Evolutionary conservation across 2,888 invertebrate genomes (phyloP), one percentile per base, ranked within the genome.

Genomic region (Candidula unifasciata): DNA sequence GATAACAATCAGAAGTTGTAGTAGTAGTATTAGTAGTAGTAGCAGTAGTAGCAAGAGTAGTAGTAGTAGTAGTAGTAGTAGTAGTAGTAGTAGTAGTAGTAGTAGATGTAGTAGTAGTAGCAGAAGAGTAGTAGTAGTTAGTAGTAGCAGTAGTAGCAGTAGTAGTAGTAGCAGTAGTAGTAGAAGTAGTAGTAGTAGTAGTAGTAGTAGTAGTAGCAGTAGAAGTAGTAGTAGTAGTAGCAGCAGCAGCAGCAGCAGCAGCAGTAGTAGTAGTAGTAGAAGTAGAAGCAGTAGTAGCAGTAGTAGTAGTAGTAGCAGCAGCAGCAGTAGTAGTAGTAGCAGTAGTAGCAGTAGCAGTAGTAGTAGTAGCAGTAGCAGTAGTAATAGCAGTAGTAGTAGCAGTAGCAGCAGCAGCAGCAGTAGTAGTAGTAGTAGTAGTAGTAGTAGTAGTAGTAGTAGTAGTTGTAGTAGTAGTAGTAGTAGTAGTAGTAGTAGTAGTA

Each of bases 371-470:
- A 10, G 10, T 44, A 44, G 44, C 10, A 44, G 44, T 44, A 44
- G 10, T 44, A 6, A 10, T 44, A 44, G 44, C 10, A 10, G 44
- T 44, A 44, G 44, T 37, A 74, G 35, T 37, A 74, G 74, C n/a
- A 74, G 35, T 35, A 74, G 35, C 44, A 74, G 74, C 44, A 74
- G 74, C 44, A 74, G 35, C 44, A 74, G 74, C 35, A 74, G 74
- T 74, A 74, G 74, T 74, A n/a, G 74, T 74, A 74, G 74, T 74
- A 74, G 74, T 74, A 33, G 74, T 74, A 74, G 74, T 74, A 74
- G 35, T 74, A 74, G 74, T 74, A 74, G 74, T 74, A 74, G 74
- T 74, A 74, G 74, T 74, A 74, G 74, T 74, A 74, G 74, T 74
- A 74, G 74, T 74, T 35, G 74, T 74, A 74, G 74, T 74, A 74